Percentiles rank a stretch among this genome's conserved stretches.
These are phyloP conservation scores for Philereme transversata DNA, from an alignment of 2,888 invertebrate species.

Conservation along the genomic window DNA sequence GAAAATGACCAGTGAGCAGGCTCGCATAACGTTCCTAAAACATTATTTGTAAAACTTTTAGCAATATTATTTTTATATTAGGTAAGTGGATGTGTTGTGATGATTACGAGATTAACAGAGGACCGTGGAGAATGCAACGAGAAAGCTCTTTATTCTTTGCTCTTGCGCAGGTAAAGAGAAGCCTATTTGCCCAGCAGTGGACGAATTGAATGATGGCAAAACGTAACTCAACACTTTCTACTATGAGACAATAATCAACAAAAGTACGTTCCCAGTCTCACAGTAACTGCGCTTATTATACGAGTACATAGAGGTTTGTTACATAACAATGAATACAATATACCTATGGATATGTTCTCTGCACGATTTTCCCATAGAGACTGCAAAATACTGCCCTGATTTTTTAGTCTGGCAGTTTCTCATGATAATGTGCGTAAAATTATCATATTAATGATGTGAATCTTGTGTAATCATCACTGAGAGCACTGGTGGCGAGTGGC, in stretches of 20 bases:
- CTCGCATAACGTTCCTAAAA: too few relatives aligned
- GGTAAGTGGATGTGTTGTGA: too few relatives aligned
- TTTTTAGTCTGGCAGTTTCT: background rate
- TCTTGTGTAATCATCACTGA: background rate
- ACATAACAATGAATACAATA: constrained; percentile 10
- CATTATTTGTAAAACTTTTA: too few relatives aligned
- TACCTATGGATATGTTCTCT: background rate
- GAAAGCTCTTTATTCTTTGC: too few relatives aligned
- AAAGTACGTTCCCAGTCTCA: constrained; percentile 15
- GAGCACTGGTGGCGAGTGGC: too few relatives aligned
- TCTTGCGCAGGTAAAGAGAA: too few relatives aligned
- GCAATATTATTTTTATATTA: too few relatives aligned
- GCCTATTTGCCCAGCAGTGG: too few relatives aligned
- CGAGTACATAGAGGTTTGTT: background rate
- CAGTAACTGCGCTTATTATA: background rate
- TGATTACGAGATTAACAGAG: too few relatives aligned
- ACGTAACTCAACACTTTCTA: constrained; percentile 8
- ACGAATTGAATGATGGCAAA: too few relatives aligned
- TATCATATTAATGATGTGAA: background rate
- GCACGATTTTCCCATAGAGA: constrained; percentile 1
- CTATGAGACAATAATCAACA: constrained; percentile 8
- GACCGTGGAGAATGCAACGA: too few relatives aligned
- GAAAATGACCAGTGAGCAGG: too few relatives aligned
- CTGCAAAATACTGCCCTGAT: background rate
- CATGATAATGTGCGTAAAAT: constrained; percentile 1